Evolutionary conservation across 2,888 invertebrate genomes (phyloP).

Genomic region (Habrosyne pyritoides): DNA sequence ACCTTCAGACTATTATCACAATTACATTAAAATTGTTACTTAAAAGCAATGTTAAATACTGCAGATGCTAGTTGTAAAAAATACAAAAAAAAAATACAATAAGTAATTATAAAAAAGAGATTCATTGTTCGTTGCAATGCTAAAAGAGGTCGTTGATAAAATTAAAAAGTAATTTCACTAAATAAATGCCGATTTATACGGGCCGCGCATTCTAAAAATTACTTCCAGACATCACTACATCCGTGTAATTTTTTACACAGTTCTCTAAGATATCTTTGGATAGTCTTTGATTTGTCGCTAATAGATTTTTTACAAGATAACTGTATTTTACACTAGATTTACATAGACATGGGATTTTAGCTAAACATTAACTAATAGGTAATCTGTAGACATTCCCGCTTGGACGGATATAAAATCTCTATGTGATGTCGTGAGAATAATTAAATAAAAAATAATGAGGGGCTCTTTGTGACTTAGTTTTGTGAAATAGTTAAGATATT

Average conservation of each 20-base stretch:
- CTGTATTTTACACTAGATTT: constrained; percentile 57
- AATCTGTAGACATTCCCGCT: constrained; percentile 65
- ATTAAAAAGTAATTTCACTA: constrained; percentile 25
- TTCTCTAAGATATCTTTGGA: constrained; percentile 40
- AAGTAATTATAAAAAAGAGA: constrained; percentile 24
- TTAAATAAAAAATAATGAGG: constrained; percentile 22
- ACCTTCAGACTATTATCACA: constrained; percentile 48
- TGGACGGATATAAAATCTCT: constrained; percentile 74
- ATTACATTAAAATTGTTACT: constrained; percentile 41
- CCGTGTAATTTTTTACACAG: constrained; percentile 29
- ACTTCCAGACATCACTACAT: constrained; percentile 40
- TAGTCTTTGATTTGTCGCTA: constrained; percentile 50
- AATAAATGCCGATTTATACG: constrained; percentile 68
- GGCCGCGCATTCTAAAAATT: constrained; percentile 33
- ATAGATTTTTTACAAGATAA: constrained; percentile 36
- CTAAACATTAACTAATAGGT: constrained; percentile 50
- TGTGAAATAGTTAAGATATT: too few species aligned
- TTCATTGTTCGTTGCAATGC: constrained; percentile 51
- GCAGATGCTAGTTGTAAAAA: neutral
- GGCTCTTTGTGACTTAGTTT: too few species aligned
- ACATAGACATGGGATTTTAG: constrained; percentile 49
- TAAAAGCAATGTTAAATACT: constrained; percentile 40
- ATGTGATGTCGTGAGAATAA: constrained; percentile 30
- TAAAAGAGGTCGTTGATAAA: constrained; percentile 34
- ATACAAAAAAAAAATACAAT: constrained; percentile 10